phyloP scores from a whole-genome alignment of 2,113 vertebrate species.

The Atherinomorus stipes region DNA sequence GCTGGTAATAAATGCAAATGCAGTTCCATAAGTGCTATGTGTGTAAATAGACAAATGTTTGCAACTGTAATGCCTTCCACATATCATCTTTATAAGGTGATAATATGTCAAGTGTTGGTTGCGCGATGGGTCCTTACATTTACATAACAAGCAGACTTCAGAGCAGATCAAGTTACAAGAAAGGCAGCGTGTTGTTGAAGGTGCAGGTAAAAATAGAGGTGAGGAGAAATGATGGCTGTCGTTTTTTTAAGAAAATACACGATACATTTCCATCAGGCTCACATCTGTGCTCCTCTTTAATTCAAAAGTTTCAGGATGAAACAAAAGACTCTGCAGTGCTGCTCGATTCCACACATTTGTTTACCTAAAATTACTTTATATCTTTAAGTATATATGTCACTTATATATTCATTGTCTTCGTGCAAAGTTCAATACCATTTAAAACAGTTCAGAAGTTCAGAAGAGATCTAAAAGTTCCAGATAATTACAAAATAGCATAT shows the following conservation, averaged over 20 bases:
- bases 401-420: neutral
- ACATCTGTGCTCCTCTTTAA: neutral
- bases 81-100: slow-evolving; percentile 2
- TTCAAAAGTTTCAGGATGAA: neutral
- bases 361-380: neutral
- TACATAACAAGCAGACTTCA: neutral
- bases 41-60: neutral
- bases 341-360: neutral
- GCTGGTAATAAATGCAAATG: neutral
- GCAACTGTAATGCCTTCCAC: neutral
- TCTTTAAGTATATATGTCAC: neutral
- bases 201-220: slow-evolving; percentile 11
- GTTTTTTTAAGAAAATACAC: neutral
- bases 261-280: neutral
- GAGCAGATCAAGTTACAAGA: neutral
- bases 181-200: neutral
- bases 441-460: neutral
- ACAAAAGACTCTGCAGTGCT: neutral
- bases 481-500: slow-evolving; percentile 11
- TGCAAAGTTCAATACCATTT: neutral
- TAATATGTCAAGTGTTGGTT: neutral
- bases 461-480: slow-evolving; percentile 4
- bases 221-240: neutral
- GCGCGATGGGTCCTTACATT: neutral
- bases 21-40: neutral